A percentile compares a stretch with the other conserved stretches of the same genome.
These are phyloP conservation scores for Atta cephalotes DNA, from an alignment of 1,140 invertebrate species.

Conservation along the genomic window DNA sequence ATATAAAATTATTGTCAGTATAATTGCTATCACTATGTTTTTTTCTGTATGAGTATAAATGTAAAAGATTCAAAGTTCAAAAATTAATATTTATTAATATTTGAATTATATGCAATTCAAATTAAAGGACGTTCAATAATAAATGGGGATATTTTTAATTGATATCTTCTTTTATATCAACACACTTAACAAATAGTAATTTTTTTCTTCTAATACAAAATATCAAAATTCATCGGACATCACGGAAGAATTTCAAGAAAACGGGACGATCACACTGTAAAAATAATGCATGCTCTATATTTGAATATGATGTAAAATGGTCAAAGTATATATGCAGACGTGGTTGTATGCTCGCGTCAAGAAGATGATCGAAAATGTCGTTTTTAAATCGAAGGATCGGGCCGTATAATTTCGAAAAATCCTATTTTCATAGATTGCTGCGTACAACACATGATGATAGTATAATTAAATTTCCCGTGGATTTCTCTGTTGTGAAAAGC, in stretches of 20 bases:
- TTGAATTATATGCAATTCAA: no score
- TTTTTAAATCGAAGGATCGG: slow-evolving; percentile 34
- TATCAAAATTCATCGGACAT: not conserved
- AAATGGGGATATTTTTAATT: no score
- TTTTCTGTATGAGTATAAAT: no score
- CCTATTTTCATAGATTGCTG: slow-evolving; percentile 46
- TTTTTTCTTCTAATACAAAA: not conserved
- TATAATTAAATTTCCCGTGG: slow-evolving; percentile 13
- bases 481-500: not conserved
- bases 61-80: no score
- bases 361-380: slow-evolving; percentile 51
- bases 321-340: slow-evolving; percentile 19
- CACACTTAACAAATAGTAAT: not conserved
- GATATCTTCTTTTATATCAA: no score
- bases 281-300: slow-evolving; percentile 43
- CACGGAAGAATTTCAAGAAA: not conserved
- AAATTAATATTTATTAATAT: no score
- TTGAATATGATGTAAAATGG: not conserved
- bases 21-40: no score
- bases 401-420: slow-evolving; percentile 55
- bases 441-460: slow-evolving; percentile 2
- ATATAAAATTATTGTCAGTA: no score
- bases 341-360: slow-evolving; percentile 12
- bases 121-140: no score
- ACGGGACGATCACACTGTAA: not conserved